phyloP scores from a whole-genome alignment of 2,797 vertebrate species.

The Coilia nasus region DNA sequence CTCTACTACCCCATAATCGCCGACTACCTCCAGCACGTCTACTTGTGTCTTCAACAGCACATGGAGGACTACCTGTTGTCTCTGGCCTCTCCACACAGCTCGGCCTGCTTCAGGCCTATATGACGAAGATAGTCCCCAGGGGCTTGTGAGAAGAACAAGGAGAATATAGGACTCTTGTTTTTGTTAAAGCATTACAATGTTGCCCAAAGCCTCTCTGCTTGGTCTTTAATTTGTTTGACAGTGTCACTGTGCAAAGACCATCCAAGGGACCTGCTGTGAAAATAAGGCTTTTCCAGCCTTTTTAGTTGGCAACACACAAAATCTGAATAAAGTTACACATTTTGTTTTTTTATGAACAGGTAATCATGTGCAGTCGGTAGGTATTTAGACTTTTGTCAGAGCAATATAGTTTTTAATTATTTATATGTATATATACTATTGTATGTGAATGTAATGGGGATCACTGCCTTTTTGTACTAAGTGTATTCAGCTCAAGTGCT shows the following conservation, averaged over 20 bases:
- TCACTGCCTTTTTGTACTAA: not conserved
- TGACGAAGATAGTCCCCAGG: slow-evolving; percentile 54
- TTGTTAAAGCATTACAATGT: not conserved
- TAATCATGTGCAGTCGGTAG: not conserved
- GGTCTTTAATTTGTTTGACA: not conserved
- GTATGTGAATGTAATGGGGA: not conserved
- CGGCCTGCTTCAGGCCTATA: slow-evolving; percentile 73
- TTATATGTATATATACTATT: slow-evolving; percentile 1
- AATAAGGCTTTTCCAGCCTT: not conserved
- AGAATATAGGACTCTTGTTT: not conserved
- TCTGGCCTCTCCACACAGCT: slow-evolving; percentile 62
- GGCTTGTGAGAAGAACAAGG: not conserved
- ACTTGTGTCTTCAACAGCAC: slow-evolving; percentile 62
- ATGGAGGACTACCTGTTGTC: slow-evolving; percentile 71
- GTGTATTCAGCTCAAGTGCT: not conserved
- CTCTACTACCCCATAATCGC: slow-evolving; percentile 73
- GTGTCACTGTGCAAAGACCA: not conserved
- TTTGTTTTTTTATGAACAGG: not conserved
- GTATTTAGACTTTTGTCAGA: not conserved
- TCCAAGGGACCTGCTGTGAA: not conserved
- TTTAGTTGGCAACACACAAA: not conserved
- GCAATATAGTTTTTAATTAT: not conserved
- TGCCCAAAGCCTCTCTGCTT: not conserved
- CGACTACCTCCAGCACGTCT: slow-evolving; percentile 68
- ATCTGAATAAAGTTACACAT: not conserved